These are phyloP conservation scores for Tetragonisca angustula DNA, from an alignment of 2,888 invertebrate species.

Conservation along the genomic window DNA sequence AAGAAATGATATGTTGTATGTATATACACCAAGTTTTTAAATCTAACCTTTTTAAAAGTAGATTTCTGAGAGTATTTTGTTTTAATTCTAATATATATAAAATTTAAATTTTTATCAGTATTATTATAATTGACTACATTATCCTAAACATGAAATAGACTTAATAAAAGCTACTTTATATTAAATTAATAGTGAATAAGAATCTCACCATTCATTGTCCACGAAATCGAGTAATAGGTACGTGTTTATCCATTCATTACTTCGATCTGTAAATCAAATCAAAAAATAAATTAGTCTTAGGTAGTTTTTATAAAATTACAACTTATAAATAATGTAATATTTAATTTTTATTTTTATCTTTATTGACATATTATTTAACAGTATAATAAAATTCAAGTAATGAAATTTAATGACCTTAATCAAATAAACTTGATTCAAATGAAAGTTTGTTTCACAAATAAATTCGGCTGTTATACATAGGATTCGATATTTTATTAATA, in stretches of 20 bases:
- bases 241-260: background rate
- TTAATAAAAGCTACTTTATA: background rate
- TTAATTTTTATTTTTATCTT: background rate
- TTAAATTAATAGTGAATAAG: background rate
- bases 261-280: background rate
- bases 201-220: background rate
- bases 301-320: too few species aligned
- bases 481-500: background rate
- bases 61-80: background rate
- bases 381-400: background rate
- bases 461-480: background rate
- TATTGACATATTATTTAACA: background rate
- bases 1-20: too few species aligned
- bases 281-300: background rate
- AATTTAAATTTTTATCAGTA: background rate
- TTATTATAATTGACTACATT: background rate
- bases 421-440: too few species aligned
- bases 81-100: background rate
- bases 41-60: background rate
- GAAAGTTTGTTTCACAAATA: background rate
- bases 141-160: background rate
- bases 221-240: background rate
- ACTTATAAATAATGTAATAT: background rate
- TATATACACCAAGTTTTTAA: too few species aligned
- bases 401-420: background rate